These are phyloP conservation scores for Chromis chromis DNA, from an alignment of 2,797 vertebrate species.

Conservation along the genomic window DNA sequence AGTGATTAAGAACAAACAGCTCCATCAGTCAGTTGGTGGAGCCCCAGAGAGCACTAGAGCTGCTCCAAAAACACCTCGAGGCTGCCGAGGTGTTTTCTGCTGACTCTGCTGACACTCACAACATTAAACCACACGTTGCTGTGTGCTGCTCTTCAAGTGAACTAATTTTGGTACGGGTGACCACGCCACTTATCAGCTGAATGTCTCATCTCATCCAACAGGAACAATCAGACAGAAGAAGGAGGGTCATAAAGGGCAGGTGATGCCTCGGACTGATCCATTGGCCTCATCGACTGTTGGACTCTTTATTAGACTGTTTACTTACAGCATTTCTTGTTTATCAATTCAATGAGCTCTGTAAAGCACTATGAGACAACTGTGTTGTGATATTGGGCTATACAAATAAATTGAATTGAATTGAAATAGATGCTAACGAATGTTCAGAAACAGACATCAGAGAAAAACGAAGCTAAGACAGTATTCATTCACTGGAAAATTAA, in stretches of 20 bases:
- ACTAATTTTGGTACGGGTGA: constrained; percentile 18
- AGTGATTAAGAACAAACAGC: constrained; percentile 63
- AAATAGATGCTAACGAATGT: constrained; percentile 7
- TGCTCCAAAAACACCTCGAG: constrained; percentile 61
- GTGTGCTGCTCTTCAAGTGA: constrained; percentile 34
- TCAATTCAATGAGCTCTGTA: no score
- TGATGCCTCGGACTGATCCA: no score
- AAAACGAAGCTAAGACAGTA: constrained; percentile 1
- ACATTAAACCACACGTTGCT: constrained; percentile 20
- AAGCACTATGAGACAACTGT: no score
- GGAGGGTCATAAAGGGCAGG: no score
- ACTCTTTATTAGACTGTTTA: no score
- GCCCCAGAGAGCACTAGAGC: constrained; percentile 51
- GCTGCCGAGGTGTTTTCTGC: constrained; percentile 48
- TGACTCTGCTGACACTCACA: constrained; percentile 57
- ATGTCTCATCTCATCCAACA: constrained; percentile 24
- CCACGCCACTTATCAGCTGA: constrained; percentile 25
- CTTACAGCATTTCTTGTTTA: no score
- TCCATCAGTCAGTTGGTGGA: constrained; percentile 72
- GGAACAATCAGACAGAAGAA: constrained; percentile 23
- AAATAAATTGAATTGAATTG: no score
- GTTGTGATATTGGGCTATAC: no score
- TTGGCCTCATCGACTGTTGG: no score
- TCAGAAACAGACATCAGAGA: constrained; percentile 5
- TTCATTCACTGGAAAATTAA: constrained; percentile 7